Evolutionary conservation across 2,113 vertebrate genomes (phyloP), one percentile per base, ranked within the genome.

Genomic region (Rhynchopsitta pachyrhyncha): DNA sequence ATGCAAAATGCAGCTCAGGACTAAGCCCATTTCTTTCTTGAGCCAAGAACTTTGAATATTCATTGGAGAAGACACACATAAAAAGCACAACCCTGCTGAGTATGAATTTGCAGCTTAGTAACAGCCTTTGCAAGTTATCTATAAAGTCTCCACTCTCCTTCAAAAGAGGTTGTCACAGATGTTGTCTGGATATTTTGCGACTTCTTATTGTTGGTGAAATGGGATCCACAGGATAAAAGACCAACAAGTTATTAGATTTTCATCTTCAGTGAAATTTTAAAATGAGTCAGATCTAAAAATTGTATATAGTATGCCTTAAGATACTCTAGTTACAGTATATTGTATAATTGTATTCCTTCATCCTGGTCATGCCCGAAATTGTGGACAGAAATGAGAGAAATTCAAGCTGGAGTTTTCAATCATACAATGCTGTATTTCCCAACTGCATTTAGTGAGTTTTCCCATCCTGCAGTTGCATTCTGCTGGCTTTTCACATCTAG

Each of bases 381-480:
- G n/a, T 13, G 64, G 66, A 82, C 35, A 82, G 66, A 83, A 88
- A 92, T 24, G 19, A 90, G 18, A 88, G 50, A 75, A 93, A 90
- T 27, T 83, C 24, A 90, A 94, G 64, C 77, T 52, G 69, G 69
- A 35, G 47, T 83, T 94, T 92, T 88, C 55, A 83, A 24, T 37
- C 44, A 74, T 39, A 78, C 44, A 39, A 50, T 64, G 80, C 66
- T 94, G 55, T 73, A 83, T 91, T 93, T 95, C 88, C 80, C 78
- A 88, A 79, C 17, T 69, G 62, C 62, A 64, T 88, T 93, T 79
- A 89, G 37, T 74, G 73, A 93, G 46, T 63, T 85, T 93, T 97
- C 94, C 86, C 85, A 92, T 95, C 81, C 73, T 63, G 60, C 70
- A 91, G 87, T 94, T 95, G 62, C 73, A 88, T 95, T 94, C 82